These are phyloP conservation scores for Ivindomyrus marchei DNA, from an alignment of 2,113 vertebrate genomes.

Conservation along the genomic window DNA sequence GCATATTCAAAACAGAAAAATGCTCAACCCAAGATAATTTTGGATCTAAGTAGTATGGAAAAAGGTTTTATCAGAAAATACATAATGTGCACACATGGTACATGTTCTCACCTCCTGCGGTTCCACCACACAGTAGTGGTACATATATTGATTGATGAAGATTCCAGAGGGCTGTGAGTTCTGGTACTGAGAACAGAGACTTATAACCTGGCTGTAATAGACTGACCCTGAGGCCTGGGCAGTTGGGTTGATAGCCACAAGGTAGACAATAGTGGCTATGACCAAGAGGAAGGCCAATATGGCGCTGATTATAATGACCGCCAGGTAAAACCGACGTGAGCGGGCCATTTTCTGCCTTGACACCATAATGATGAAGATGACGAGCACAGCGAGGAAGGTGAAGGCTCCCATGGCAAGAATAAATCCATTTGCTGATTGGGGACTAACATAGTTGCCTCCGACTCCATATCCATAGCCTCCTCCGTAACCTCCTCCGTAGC, in stretches of 20 bases:
- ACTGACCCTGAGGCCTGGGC: constrained; percentile 75
- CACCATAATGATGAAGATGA: constrained; percentile 70
- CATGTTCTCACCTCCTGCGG: constrained; percentile 75
- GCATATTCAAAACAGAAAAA: not conserved
- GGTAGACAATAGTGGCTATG: constrained; percentile 78
- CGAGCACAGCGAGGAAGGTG: constrained; percentile 68
- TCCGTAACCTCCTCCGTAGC: constrained; percentile 34
- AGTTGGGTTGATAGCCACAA: constrained; percentile 77
- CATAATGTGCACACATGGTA: not conserved
- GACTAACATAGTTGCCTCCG: constrained; percentile 64
- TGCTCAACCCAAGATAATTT: not conserved
- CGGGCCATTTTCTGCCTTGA: constrained; percentile 62
- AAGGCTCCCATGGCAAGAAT: constrained; percentile 73
- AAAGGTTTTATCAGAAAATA: not conserved
- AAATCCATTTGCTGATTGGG: constrained; percentile 73
- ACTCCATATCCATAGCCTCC: constrained; percentile 45
- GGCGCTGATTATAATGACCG: constrained; percentile 62
- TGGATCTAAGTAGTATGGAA: not conserved
- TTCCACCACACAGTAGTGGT: constrained; percentile 88
- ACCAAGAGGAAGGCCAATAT: constrained; percentile 70
- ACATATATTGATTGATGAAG: constrained; percentile 80
- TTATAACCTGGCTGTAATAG: constrained; percentile 63
- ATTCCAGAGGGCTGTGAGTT: constrained; percentile 53
- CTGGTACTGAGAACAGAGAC: constrained; percentile 74
- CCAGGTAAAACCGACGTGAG: constrained; percentile 70